Conservation (phyloP, 2,113 vertebrate genomes). For the Suncus etruscus region DNA sequence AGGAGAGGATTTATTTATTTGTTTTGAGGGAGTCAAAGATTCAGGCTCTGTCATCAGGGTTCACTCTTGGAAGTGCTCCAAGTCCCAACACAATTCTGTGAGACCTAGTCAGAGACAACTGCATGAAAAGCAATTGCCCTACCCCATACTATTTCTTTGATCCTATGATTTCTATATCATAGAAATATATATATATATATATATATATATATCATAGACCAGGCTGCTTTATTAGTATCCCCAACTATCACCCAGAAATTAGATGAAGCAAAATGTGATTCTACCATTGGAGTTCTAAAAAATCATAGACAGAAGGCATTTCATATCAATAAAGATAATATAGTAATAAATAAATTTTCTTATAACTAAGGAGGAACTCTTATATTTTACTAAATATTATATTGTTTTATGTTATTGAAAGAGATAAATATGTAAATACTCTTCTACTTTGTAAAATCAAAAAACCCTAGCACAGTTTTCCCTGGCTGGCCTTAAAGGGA, state of each 20-base stretch:
- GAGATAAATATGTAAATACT: conserved; percentile 49
- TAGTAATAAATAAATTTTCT: conserved; percentile 43
- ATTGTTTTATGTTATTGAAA: conserved; percentile 33
- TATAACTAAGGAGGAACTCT: conserved; percentile 36
- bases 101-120: too few relatives aligned
- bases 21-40: too few relatives aligned
- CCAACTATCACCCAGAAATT: neutral
- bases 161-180: neutral
- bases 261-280: neutral
- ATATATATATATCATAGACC: neutral
- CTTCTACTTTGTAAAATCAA: conserved; percentile 52
- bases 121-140: too few relatives aligned
- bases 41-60: too few relatives aligned
- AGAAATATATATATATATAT: too few relatives aligned
- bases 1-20: too few relatives aligned
- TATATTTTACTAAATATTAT: conserved; percentile 54
- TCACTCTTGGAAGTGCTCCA: too few relatives aligned
- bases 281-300: neutral
- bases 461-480: conserved; percentile 15
- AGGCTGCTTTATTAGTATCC: neutral
- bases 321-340: conserved; percentile 48
- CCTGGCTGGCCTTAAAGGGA: neutral
- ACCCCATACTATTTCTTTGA: too few relatives aligned
- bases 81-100: too few relatives aligned
- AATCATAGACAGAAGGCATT: conserved; percentile 29